phyloP scores from a whole-genome alignment of 1,140 invertebrate species.

The Aphaenogaster ashmeadi region DNA sequence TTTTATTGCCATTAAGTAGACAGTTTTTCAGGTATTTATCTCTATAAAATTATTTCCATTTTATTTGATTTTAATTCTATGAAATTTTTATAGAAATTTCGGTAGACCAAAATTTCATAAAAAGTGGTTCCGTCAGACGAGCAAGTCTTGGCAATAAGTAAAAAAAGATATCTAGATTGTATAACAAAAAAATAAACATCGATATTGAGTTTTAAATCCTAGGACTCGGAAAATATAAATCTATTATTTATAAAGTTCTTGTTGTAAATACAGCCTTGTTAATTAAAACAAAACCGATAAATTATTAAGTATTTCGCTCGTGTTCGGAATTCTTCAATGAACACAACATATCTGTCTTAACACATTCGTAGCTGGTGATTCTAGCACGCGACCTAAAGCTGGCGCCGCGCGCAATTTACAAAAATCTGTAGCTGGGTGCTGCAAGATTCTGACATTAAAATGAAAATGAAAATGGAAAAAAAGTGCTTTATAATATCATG shows the following conservation, averaged over 20 bases:
- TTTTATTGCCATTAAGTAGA: background rate
- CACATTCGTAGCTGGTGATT: no score
- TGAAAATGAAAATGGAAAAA: no score
- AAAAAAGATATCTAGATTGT: background rate
- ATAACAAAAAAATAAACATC: background rate
- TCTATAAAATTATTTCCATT: background rate
- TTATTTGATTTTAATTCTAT: background rate
- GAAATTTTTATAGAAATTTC: conserved; percentile 6
- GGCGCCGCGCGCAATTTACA: no score
- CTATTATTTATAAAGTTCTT: background rate
- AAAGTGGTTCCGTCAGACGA: background rate
- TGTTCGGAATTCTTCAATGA: background rate
- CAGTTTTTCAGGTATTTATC: background rate
- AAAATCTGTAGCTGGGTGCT: no score
- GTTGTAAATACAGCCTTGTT: background rate
- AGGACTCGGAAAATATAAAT: background rate
- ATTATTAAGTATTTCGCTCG: background rate
- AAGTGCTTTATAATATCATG: no score
- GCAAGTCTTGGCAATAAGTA: background rate
- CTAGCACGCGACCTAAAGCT: no score
- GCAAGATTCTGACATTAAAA: no score
- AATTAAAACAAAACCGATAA: background rate
- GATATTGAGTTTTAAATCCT: background rate
- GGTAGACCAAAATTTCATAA: background rate
- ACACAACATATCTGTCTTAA: background rate